Conservation (phyloP, 2,113 vertebrate species). For the Cavia porcellus region DNA sequence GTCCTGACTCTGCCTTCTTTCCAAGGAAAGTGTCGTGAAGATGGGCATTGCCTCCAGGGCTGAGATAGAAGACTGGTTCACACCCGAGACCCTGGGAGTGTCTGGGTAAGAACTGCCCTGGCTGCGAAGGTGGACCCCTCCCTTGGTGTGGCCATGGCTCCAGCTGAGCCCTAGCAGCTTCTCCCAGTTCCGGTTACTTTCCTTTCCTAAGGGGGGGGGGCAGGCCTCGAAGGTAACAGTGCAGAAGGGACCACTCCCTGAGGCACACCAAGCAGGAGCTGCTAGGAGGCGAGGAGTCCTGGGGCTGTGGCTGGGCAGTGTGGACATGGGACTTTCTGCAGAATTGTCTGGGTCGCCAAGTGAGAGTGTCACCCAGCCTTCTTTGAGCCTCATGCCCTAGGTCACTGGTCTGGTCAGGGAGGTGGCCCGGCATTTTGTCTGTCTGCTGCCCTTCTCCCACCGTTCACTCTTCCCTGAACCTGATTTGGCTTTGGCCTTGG, state of each 20-base stretch:
- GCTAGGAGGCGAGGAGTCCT: not conserved
- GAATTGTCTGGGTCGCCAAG: not conserved
- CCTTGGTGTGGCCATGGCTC: not conserved
- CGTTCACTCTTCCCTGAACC: not conserved
- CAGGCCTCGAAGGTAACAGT: not conserved
- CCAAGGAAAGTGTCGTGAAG: constrained; percentile 91
- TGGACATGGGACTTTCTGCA: not conserved
- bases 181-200: not conserved
- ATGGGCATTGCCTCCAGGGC: constrained; percentile 88
- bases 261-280: not conserved
- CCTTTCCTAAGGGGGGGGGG: not conserved
- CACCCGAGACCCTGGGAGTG: constrained; percentile 83
- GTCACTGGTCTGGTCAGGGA: not conserved
- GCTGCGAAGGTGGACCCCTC: fast-evolving
- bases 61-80: constrained; percentile 92
- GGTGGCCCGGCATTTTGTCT: not conserved
- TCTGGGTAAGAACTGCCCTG: constrained; percentile 88
- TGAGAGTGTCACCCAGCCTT: not conserved
- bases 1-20: not conserved
- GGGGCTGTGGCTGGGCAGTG: not conserved
- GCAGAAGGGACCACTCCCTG: not conserved
- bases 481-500: not conserved
- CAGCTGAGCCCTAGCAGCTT: not conserved
- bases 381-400: not conserved
- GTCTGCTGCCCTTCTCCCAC: not conserved